These are phyloP conservation scores for Marronus borbonicus DNA, from an alignment of 2,888 invertebrate species.

Conservation along the genomic window DNA sequence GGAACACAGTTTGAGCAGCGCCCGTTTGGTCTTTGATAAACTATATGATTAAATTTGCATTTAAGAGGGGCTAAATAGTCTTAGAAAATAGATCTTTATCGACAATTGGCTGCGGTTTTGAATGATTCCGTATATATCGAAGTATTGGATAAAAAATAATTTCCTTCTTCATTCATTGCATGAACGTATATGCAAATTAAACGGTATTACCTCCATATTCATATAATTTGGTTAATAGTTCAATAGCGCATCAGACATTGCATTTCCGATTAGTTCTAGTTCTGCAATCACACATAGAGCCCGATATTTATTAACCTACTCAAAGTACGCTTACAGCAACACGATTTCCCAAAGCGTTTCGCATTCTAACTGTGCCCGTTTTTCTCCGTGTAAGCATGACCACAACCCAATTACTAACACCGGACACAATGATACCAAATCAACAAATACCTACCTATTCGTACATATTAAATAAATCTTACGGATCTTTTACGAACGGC, in stretches of 20 bases:
- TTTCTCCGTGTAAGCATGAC: not conserved
- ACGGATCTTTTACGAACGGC: not conserved
- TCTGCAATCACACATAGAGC: not conserved
- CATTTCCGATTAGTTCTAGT: not conserved
- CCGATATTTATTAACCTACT: not conserved
- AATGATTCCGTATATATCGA: no score
- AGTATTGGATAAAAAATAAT: no score
- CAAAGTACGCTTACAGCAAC: not conserved
- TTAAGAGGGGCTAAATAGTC: no score
- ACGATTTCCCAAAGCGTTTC: not conserved
- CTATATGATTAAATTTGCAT: no score
- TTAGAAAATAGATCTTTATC: no score
- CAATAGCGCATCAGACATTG: not conserved
- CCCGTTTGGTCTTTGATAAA: no score
- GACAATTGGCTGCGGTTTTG: no score
- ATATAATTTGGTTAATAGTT: not conserved
- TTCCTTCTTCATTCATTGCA: no score
- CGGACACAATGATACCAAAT: not conserved
- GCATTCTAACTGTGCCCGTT: not conserved
- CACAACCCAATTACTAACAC: not conserved
- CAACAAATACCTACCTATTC: conserved; percentile 4
- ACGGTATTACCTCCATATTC: no score
- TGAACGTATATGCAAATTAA: no score
- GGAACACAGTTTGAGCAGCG: no score
- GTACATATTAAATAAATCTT: conserved; percentile 34